Evolutionary conservation across 2,113 vertebrate genomes (phyloP).

Genomic region (Muscicapa adusta): DNA sequence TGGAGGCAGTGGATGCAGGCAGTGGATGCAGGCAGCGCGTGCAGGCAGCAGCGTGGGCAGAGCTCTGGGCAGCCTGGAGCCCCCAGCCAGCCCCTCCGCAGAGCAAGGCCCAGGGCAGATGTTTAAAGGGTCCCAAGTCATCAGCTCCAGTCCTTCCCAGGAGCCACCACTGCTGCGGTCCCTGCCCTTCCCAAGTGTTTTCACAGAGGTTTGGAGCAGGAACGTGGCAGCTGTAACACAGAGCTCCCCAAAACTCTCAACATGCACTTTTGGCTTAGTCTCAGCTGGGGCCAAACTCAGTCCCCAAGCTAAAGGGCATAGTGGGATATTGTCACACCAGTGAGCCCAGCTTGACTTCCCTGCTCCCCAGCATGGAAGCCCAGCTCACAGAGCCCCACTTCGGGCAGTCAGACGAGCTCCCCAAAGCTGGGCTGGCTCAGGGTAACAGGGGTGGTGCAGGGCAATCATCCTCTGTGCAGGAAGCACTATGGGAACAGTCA

Average conservation of each 20-base stretch:
- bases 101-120: not conserved
- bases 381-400: not conserved
- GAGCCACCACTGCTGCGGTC: not conserved
- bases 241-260: not conserved
- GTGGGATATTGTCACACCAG: not conserved
- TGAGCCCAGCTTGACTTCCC: not conserved
- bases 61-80: not conserved
- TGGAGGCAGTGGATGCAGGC: not conserved
- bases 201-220: not conserved
- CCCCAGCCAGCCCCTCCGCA: not conserved
- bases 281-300: rapidly evolving
- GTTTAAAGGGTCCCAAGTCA: no score
- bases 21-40: not conserved
- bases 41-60: not conserved
- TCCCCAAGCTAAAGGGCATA: rapidly evolving
- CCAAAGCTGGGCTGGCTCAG: not conserved
- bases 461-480: not conserved
- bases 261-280: not conserved
- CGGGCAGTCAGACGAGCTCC: not conserved
- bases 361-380: rapidly evolving
- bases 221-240: rapidly evolving
- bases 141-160: not conserved
- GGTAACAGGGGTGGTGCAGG: rapidly evolving
- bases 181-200: not conserved
- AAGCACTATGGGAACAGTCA: rapidly evolving